Conservation (phyloP, 2,888 invertebrate species). For the Papilio elwesi region DNA sequence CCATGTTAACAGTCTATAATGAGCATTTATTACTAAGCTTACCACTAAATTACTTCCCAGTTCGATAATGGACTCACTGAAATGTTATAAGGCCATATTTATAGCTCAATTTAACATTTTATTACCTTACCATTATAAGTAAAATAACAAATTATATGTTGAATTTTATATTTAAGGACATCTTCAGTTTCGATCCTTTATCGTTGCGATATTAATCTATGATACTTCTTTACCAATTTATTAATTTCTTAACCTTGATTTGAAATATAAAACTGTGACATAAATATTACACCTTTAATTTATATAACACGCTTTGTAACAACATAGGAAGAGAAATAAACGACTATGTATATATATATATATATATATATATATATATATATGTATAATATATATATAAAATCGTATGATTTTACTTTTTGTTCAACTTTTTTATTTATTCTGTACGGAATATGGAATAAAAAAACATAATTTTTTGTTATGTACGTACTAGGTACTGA, state of each 20-base stretch:
- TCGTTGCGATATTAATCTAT: neutral
- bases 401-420: too few species aligned
- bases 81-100: neutral
- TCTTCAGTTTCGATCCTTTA: neutral
- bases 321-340: too few species aligned
- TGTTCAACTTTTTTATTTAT: too few species aligned
- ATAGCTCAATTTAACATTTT: slow-evolving; percentile 2
- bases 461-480: too few species aligned
- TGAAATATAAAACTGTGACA: neutral
- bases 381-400: too few species aligned
- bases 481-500: too few species aligned
- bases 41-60: slow-evolving; percentile 10
- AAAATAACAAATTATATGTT: neutral
- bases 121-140: neutral
- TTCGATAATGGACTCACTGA: neutral
- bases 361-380: too few species aligned
- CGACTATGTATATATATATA: too few species aligned
- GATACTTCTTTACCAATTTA: neutral
- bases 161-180: neutral
- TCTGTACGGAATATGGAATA: too few species aligned
- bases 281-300: neutral
- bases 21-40: slow-evolving; percentile 3
- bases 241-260: neutral
- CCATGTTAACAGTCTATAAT: neutral
- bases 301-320: too few species aligned